phyloP scores from a whole-genome alignment of 2,888 invertebrate genomes.

The Eupithecia subfuscata region DNA sequence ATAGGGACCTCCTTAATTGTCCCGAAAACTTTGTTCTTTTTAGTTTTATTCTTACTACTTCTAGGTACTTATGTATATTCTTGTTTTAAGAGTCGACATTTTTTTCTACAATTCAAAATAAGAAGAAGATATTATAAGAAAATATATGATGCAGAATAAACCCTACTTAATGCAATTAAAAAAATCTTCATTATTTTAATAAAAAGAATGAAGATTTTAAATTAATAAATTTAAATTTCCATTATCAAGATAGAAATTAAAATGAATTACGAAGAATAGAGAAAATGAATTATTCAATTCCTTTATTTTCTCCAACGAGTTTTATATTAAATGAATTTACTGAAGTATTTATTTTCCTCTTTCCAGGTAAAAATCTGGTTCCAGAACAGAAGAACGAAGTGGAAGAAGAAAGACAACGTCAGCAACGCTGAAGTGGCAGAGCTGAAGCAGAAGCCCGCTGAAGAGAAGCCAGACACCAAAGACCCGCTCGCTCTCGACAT shows the following conservation, averaged over 20 bases:
- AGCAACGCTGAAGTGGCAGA: constrained; percentile 94
- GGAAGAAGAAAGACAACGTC: constrained; percentile 97
- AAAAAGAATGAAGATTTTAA: no score
- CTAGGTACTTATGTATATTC: background rate
- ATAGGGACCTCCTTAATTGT: background rate
- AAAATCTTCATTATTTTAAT: no score
- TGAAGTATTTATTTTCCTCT: constrained; percentile 40
- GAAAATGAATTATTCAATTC: background rate
- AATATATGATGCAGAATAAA: background rate
- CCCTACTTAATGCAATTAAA: background rate
- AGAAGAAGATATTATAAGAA: background rate
- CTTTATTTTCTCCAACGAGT: background rate
- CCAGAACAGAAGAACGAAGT: constrained; percentile 89
- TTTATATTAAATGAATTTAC: background rate
- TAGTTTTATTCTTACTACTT: background rate
- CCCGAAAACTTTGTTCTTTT: background rate
- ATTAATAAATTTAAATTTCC: no score
- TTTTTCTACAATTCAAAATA: background rate
- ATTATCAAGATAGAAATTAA: background rate
- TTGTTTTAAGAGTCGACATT: background rate
- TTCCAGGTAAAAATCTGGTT: constrained; percentile 96
- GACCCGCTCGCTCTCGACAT: constrained; percentile 75
- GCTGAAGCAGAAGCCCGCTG: constrained; percentile 85
- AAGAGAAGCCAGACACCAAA: constrained; percentile 58
- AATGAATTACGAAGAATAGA: background rate